A percentile compares a stretch with the other conserved stretches of the same genome.
phyloP scores from a whole-genome alignment of 2,888 invertebrate genomes.

The Phaedon cochleariae region DNA sequence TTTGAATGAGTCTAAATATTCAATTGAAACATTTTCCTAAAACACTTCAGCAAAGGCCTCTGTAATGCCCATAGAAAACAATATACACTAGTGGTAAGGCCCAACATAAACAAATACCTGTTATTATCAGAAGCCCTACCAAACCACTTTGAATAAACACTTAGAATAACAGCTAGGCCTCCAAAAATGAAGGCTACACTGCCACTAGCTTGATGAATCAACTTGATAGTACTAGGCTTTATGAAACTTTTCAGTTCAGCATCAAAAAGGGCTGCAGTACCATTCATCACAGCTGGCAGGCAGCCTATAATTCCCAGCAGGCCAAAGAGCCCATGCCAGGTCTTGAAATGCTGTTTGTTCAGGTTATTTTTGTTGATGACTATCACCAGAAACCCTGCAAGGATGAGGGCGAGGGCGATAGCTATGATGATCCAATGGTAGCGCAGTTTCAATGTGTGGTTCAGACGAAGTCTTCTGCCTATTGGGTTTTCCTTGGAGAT shows the following conservation, averaged over 20 bases:
- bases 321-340: conserved; percentile 57
- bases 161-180: conserved; percentile 47
- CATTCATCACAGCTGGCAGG: conserved; percentile 51
- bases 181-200: conserved; percentile 46
- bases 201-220: conserved; percentile 47
- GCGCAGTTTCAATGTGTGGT: conserved; percentile 46
- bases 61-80: conserved; percentile 43
- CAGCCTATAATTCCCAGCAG: conserved; percentile 50
- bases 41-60: conserved; percentile 40
- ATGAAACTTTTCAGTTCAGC: conserved; percentile 46
- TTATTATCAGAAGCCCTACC: conserved; percentile 36
- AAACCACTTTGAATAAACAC: conserved; percentile 52
- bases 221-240: conserved; percentile 46
- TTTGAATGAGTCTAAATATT: not conserved
- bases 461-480: conserved; percentile 43
- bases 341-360: conserved; percentile 54
- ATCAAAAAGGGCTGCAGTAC: conserved; percentile 53
- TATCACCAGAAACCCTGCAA: conserved; percentile 52
- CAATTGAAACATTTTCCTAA: conserved; percentile 30
- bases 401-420: conserved; percentile 45
- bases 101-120: conserved; percentile 36
- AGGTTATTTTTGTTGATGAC: conserved; percentile 51
- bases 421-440: conserved; percentile 55
- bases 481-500: conserved; percentile 54
- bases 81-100: conserved; percentile 32